These are phyloP conservation scores for Conus betulinus DNA, from an alignment of 1,140 invertebrate species.

Conservation along the genomic window DNA sequence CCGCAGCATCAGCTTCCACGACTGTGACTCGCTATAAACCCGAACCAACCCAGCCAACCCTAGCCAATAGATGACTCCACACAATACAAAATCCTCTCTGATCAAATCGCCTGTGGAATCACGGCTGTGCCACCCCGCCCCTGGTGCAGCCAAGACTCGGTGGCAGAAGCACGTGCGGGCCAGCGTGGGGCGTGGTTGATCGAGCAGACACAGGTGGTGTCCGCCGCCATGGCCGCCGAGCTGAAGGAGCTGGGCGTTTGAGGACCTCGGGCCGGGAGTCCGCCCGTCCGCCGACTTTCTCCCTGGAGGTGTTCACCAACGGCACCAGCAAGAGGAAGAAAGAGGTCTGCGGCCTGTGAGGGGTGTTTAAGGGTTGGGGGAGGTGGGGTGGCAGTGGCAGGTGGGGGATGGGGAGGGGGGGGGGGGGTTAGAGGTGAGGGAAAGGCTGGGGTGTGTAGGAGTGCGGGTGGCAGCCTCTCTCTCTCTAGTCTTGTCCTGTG, in stretches of 20 bases:
- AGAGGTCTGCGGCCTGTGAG: not conserved
- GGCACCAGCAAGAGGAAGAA: not conserved
- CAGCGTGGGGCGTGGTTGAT: not conserved
- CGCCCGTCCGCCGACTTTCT: not conserved
- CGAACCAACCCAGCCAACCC: no score
- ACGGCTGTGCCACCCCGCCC: no score
- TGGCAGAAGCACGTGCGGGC: conserved; percentile 6
- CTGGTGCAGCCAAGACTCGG: not conserved
- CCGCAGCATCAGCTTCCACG: no score
- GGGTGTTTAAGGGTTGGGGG: not conserved
- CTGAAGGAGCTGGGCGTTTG: not conserved
- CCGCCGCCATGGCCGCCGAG: not conserved
- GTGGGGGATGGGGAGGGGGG: not conserved
- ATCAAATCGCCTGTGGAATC: no score
- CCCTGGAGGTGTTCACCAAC: not conserved
- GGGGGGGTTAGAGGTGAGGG: not conserved
- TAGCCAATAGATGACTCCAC: no score
- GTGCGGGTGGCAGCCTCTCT: no score
- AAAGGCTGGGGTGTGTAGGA: no score
- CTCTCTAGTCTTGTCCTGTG: no score
- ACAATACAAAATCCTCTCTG: no score
- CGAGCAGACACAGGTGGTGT: not conserved
- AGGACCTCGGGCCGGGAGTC: not conserved
- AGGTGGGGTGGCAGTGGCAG: not conserved
- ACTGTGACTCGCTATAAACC: no score